Evolutionary conservation across 2,797 vertebrate genomes (phyloP), one percentile per base, ranked within the genome.

Genomic region (Sebastes vulpes): DNA sequence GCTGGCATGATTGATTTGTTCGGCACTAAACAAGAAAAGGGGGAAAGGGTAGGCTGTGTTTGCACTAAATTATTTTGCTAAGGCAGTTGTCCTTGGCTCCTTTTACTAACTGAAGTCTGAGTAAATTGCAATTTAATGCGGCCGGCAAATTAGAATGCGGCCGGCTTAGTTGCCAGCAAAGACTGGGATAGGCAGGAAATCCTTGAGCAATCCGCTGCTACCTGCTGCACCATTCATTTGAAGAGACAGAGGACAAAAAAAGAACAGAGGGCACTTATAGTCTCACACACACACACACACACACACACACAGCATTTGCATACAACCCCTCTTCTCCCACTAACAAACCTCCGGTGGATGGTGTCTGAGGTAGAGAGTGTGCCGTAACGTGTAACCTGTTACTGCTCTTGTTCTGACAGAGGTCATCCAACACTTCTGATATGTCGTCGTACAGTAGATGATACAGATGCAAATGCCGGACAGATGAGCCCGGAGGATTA

Each of bases 301-400:
- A 66, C 67, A 35, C 65, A 66, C 67, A 32, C 65, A 66, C 67
- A 59, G 83, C 76, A 93, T 95, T 95, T 94, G 89, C 93, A 93
- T 95, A 89, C 56, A 73, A 71, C 64, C 50, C 59, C 57, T 91
- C 59, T 86, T 82, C 59, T 83, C 53, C 32, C 7, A 18, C 90
- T 92, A 93, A 94, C 92, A 94, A 94, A 93, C 84, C 94, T 88
- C 92, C 56, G 68, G 91, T 89, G 94, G 82, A 80, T 89, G 83
- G 78, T 42, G 67, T 85, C 72, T 69, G 71, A 86, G 74, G 71
- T 6, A 11, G 11, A 84, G 72, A 77, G 69, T 9, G 77, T 88
- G 77, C 79, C 14, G 29, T 77, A 60, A 79, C 53, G 53, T 65
- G 75, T 73, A 82, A 90, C 89, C 79, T 86, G 81, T 86, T 79